Percentiles rank a stretch among this genome's conserved stretches.
Conservation (phyloP, 2,113 vertebrate genomes). For the Piliocolobus tephrosceles region DNA sequence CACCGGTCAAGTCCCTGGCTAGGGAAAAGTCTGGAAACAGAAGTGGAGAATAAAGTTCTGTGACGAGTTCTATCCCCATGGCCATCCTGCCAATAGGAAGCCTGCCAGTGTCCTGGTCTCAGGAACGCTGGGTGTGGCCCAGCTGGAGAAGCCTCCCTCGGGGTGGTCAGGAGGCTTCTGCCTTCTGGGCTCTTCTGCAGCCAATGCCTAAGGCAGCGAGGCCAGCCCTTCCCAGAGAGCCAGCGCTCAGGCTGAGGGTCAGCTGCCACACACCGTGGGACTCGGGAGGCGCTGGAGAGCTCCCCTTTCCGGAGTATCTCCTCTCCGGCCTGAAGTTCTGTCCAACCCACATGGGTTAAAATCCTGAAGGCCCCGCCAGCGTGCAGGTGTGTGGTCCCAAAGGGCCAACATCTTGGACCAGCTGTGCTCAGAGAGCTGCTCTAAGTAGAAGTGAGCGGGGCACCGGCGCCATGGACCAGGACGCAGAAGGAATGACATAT, state of each 20-base stretch:
- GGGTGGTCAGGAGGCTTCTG: too few relatives aligned
- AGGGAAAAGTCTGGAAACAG: background rate
- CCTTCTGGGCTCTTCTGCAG: background rate
- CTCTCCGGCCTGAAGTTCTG: background rate
- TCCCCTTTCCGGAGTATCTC: background rate
- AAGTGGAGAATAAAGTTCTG: background rate
- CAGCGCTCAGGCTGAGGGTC: background rate
- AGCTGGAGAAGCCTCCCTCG: background rate
- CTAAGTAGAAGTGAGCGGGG: background rate
- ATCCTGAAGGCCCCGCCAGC: background rate
- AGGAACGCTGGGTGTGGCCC: too few relatives aligned
- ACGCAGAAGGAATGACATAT: accelerated
- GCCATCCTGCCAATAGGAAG: background rate
- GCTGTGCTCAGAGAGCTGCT: background rate
- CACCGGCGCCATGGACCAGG: background rate
- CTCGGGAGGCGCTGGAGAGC: background rate
- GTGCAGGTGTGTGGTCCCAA: background rate
- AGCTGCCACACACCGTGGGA: background rate
- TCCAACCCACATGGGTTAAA: background rate
- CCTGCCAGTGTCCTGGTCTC: background rate
- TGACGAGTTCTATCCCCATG: background rate
- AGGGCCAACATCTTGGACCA: accelerated
- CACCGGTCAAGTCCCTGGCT: background rate
- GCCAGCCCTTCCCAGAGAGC: background rate
- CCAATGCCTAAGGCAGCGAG: background rate